These are phyloP conservation scores for Variabilichromis moorii DNA, from an alignment of 2,113 vertebrate species.

Conservation along the genomic window DNA sequence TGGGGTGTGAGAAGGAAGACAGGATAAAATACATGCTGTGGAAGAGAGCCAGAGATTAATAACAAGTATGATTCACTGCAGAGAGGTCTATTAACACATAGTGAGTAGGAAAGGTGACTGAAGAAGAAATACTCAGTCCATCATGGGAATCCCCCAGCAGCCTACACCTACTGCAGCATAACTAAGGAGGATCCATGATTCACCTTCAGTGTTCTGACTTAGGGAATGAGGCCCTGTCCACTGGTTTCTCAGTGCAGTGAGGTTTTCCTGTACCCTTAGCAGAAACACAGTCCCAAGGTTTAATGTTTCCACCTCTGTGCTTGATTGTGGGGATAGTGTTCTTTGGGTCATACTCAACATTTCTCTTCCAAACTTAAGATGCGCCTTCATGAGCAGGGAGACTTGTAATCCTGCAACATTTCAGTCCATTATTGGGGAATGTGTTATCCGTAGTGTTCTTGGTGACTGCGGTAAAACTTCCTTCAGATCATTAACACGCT, in stretches of 20 bases:
- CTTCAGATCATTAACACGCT: background rate
- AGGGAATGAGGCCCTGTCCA: background rate
- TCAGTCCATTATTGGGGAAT: background rate
- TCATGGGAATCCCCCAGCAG: background rate
- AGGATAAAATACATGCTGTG: background rate
- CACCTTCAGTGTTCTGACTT: background rate
- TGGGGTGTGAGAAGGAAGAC: background rate
- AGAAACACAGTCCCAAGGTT: background rate
- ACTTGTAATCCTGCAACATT: background rate
- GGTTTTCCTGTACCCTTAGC: background rate
- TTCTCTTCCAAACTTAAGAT: background rate
- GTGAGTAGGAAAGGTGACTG: background rate
- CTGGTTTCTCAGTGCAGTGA: background rate
- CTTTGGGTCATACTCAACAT: background rate
- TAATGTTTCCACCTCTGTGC: background rate
- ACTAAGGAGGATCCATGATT: background rate
- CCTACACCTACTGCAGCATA: background rate
- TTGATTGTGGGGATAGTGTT: background rate
- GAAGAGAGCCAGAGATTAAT: background rate
- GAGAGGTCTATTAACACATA: background rate
- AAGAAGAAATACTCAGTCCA: background rate
- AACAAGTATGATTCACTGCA: background rate
- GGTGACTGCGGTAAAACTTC: background rate
- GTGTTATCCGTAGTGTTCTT: background rate
- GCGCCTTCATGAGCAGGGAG: background rate